Evolutionary conservation across 2,888 invertebrate genomes (phyloP), one percentile per base, ranked within the genome.

Genomic region (Drosophila anomelani): DNA sequence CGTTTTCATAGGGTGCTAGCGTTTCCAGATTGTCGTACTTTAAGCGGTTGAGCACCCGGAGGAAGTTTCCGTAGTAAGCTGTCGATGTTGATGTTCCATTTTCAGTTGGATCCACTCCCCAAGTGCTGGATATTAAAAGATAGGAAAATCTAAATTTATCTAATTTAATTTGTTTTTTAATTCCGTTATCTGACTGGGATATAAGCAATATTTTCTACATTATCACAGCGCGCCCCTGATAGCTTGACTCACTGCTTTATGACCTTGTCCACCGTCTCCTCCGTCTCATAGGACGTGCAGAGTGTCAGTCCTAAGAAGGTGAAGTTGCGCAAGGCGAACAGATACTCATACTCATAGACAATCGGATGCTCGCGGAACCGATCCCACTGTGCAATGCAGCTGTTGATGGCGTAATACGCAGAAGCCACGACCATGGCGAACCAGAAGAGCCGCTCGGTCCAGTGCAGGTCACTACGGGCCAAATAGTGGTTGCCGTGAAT

Each of bases 331-430:
- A 93, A 91, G 49, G 92, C 93, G 68, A 93, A 90, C 59, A 94
- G 92, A 61, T 93, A 88, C 85, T 94, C 93, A 90, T 93, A 92
- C 9, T 93, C 93, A 75, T 93, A 93, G 4, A 94, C 93, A 17
- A 93, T 93, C 0, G 94, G 94, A 88, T 93, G 93, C 56, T 93
- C 91, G 34, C 91, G 91, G 81, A 93, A 94, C 26, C 94, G 91
- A n/a, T 79, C 83, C 90, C 93, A 92, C 55, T 92, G 92, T 17
- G 81, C 76, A 23, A 78, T 75, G 55, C 91, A 91, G 46, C 89
- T 87, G 17, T 59, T 56, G 3, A 85, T 73, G 2, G 91, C 90
- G 32, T 81, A 89, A 51, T 85, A 90, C 0, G 85, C 79, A 2
- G 88, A 88, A 43, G 76, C 76, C 34, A 89, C 38, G 7, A 91